phyloP scores from a whole-genome alignment of 2,113 vertebrate species.

The Gila orcuttii region DNA sequence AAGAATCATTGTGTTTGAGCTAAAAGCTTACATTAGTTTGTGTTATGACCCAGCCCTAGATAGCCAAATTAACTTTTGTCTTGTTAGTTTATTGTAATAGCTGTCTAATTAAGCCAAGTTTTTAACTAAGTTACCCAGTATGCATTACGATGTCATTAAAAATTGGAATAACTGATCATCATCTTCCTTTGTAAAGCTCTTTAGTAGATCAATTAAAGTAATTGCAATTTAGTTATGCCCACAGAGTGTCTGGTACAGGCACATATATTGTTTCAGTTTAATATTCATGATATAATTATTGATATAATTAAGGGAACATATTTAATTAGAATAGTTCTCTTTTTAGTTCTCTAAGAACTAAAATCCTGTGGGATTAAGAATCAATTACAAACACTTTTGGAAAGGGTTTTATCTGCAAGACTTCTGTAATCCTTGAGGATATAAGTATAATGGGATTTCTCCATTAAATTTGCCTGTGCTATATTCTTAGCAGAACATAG shows the following conservation, averaged over 20 bases:
- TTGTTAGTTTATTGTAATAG: conserved; percentile 5
- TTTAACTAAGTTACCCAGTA: conserved; percentile 49
- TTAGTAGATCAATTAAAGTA: conserved; percentile 55
- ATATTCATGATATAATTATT: conserved; percentile 60
- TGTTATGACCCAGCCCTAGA: not conserved
- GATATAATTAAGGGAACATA: conserved; percentile 71
- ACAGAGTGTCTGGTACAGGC: conserved; percentile 60
- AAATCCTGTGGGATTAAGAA: conserved; percentile 69
- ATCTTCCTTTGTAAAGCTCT: conserved; percentile 55
- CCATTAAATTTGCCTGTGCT: conserved; percentile 22
- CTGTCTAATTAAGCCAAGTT: conserved; percentile 27
- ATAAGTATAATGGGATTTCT: conserved; percentile 51
- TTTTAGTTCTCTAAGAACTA: conserved; percentile 67
- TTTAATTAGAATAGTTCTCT: conserved; percentile 72
- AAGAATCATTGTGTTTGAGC: not conserved
- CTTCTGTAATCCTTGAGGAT: conserved; percentile 48
- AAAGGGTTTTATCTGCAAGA: conserved; percentile 45
- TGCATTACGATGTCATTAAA: conserved; percentile 61
- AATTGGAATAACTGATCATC: conserved; percentile 63
- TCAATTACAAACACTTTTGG: conserved; percentile 66
- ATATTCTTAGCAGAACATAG: not conserved
- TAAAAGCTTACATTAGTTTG: not conserved
- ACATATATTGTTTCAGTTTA: conserved; percentile 52
- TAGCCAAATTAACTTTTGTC: conserved; percentile 6
- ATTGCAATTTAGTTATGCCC: conserved; percentile 65